phyloP scores from a whole-genome alignment of 2,797 vertebrate genomes.

The Brachyrhaphis roseni region DNA sequence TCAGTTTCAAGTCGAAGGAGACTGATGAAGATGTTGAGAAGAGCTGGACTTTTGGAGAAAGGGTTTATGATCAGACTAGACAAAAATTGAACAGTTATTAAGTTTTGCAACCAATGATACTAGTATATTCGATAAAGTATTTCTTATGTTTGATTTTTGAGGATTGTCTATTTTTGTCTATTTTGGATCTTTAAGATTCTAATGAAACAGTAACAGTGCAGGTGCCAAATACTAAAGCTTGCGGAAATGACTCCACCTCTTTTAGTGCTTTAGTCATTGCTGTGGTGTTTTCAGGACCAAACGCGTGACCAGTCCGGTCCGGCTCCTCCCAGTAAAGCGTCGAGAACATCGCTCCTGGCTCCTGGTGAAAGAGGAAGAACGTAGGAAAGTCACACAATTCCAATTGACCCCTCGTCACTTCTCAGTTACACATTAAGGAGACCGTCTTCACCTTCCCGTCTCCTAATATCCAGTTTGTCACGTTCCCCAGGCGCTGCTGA shows the following conservation, averaged over 20 bases:
- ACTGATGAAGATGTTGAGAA: not conserved
- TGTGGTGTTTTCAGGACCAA: conserved; percentile 85
- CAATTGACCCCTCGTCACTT: not conserved
- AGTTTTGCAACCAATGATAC: too few relatives aligned
- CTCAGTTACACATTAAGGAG: not conserved
- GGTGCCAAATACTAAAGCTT: not conserved
- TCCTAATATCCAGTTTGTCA: conserved; percentile 83
- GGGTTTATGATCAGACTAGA: not conserved
- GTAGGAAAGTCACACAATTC: not conserved
- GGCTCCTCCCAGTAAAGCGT: conserved; percentile 95
- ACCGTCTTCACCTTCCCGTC: conserved; percentile 72
- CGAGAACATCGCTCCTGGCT: conserved; percentile 80
- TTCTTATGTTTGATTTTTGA: not conserved
- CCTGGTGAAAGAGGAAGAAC: conserved; percentile 30
- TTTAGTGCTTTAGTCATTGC: conserved; percentile 84
- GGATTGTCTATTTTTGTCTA: too few relatives aligned
- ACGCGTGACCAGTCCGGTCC: conserved; percentile 87
- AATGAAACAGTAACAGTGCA: not conserved
- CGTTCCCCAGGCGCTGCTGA: conserved; percentile 79
- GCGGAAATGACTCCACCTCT: conserved; percentile 53
- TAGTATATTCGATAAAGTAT: too few relatives aligned
- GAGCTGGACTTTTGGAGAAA: not conserved
- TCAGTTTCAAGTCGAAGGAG: not conserved
- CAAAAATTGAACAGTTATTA: not conserved
- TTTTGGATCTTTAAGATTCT: not conserved